Evolutionary conservation across 2,797 vertebrate genomes (phyloP).

Genomic region (Buphagus erythrorhynchus): DNA sequence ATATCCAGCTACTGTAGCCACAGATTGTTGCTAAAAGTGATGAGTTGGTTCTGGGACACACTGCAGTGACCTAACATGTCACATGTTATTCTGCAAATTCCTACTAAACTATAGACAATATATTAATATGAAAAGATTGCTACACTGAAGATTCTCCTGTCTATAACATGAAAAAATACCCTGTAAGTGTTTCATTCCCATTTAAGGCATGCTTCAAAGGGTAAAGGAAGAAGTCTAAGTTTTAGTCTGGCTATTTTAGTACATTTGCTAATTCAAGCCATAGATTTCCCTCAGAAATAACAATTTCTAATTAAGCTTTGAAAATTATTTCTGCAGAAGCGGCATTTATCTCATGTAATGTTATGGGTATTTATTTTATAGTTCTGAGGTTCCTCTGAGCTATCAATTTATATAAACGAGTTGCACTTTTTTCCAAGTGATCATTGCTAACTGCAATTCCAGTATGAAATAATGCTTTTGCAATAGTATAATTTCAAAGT

Average conservation of each 20-base stretch:
- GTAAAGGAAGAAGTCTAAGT: background rate
- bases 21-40: background rate
- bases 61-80: background rate
- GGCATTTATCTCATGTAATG: background rate
- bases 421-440: background rate
- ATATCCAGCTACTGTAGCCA: background rate
- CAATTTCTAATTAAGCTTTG: background rate
- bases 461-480: background rate
- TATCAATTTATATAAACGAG: background rate
- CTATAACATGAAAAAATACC: background rate
- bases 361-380: background rate
- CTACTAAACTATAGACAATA: background rate
- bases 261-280: background rate
- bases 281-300: background rate
- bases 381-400: background rate
- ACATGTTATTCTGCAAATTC: background rate
- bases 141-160: no score
- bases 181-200: background rate
- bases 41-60: background rate
- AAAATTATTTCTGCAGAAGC: background rate
- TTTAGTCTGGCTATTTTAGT: background rate
- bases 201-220: background rate
- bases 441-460: background rate
- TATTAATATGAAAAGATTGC: background rate
- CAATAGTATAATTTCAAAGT: background rate